phyloP scores from a whole-genome alignment of 2,888 invertebrate species.

The Campoplex capitator region DNA sequence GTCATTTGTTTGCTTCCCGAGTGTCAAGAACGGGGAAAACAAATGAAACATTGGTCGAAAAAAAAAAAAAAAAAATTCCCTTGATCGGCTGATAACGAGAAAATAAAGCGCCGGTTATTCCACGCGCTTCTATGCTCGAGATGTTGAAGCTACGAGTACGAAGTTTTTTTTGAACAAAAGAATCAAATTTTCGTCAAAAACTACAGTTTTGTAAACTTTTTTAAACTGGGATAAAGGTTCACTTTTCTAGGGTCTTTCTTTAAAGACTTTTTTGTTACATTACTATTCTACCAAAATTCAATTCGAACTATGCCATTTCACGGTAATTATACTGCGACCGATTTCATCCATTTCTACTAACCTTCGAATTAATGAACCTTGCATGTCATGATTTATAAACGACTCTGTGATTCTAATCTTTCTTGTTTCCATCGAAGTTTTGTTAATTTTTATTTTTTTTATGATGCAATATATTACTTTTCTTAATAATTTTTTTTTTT shows the following conservation, averaged over 20 bases:
- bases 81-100: not conserved
- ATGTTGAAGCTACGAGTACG: not conserved
- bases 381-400: not conserved
- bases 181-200: not conserved
- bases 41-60: not conserved
- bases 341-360: not conserved
- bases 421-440: not conserved
- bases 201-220: not conserved
- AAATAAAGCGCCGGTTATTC: not conserved
- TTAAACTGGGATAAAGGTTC: not conserved
- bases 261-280: not conserved
- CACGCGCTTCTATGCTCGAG: not conserved
- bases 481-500: not conserved
- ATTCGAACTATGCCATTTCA: not conserved
- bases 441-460: not conserved
- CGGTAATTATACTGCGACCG: not conserved
- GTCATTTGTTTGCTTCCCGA: not conserved
- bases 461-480: not conserved
- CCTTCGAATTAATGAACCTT: not conserved
- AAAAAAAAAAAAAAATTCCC: not conserved
- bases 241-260: not conserved
- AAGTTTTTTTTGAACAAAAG: not conserved
- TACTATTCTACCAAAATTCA: not conserved
- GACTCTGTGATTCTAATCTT: not conserved
- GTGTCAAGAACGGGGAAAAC: conserved; percentile 9